Percentiles rank a stretch among this genome's conserved stretches.
Evolutionary conservation across 2,797 vertebrate species (phyloP).

Genomic region (Eleutherodactylus coqui): DNA sequence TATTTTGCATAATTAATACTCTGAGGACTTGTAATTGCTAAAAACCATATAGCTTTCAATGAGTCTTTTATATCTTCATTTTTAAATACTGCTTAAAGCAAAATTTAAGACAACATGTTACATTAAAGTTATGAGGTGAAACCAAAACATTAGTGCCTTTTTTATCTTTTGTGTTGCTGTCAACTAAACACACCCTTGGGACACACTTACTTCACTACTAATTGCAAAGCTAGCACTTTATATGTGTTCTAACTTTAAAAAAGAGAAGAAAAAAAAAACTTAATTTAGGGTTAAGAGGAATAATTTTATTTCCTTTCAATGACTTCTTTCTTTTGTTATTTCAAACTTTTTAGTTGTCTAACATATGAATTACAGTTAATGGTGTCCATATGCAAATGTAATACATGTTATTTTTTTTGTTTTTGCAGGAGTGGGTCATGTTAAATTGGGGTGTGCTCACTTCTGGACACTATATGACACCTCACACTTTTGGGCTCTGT

Average conservation of each 20-base stretch:
- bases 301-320: constrained; percentile 22
- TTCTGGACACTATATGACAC: too few species aligned
- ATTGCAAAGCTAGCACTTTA: constrained; percentile 64
- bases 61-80: constrained; percentile 51
- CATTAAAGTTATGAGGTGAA: constrained; percentile 65
- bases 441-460: too few species aligned
- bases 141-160: constrained; percentile 65
- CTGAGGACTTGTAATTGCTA: constrained; percentile 52
- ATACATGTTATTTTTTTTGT: too few species aligned
- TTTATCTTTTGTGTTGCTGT: constrained; percentile 64
- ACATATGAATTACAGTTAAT: background rate
- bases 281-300: constrained; percentile 37
- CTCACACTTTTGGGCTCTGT: too few species aligned
- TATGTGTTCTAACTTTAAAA: constrained; percentile 58
- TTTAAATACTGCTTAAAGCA: constrained; percentile 64
- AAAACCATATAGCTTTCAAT: constrained; percentile 56
- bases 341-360: background rate
- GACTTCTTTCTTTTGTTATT: constrained; percentile 10
- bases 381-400: too few species aligned
- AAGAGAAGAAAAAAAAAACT: constrained; percentile 37
- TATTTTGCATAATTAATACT: constrained; percentile 60
- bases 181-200: constrained; percentile 63
- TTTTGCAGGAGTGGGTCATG: too few species aligned
- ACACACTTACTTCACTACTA: constrained; percentile 62
- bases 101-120: constrained; percentile 63